Evolutionary conservation across 2,113 vertebrate genomes (phyloP).

Genomic region (Etheostoma cragini): DNA sequence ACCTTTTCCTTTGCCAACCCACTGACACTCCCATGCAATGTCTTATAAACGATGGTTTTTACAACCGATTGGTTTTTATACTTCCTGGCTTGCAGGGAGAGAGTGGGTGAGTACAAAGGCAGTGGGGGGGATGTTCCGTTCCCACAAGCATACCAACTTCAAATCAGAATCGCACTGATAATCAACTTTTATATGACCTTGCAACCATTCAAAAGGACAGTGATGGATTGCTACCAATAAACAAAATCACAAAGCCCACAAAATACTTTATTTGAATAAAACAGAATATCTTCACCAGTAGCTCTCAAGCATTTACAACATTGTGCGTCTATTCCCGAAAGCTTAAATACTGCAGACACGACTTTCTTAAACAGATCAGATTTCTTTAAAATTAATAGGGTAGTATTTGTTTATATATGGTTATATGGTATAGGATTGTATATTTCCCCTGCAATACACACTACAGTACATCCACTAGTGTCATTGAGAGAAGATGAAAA

Average conservation of each 20-base stretch:
- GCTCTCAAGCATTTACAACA: slow-evolving; percentile 33
- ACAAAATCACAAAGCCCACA: slow-evolving; percentile 38
- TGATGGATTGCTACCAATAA: slow-evolving; percentile 56
- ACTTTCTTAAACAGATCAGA: slow-evolving; percentile 13
- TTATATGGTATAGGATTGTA: no score
- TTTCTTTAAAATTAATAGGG: slow-evolving; percentile 31
- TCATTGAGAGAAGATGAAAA: slow-evolving; percentile 5
- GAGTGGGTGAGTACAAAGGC: slow-evolving; percentile 17
- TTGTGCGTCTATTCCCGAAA: slow-evolving; percentile 29
- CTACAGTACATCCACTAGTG: slow-evolving; percentile 7
- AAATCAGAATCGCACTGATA: slow-evolving; percentile 48
- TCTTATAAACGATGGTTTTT: slow-evolving; percentile 33
- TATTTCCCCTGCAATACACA: not conserved
- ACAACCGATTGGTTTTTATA: slow-evolving; percentile 46
- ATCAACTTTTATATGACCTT: slow-evolving; percentile 51
- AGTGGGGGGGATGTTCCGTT: slow-evolving; percentile 20
- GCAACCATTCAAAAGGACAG: slow-evolving; percentile 53
- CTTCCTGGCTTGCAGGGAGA: slow-evolving; percentile 36
- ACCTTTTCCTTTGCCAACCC: slow-evolving; percentile 15
- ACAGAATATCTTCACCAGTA: slow-evolving; percentile 22
- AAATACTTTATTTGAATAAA: slow-evolving; percentile 22
- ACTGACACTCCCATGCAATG: slow-evolving; percentile 14
- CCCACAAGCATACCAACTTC: slow-evolving; percentile 48
- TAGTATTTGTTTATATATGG: no score
- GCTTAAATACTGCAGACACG: not conserved